These are phyloP conservation scores for Frankliniella intonsa DNA, from an alignment of 2,888 invertebrate species.

Conservation along the genomic window DNA sequence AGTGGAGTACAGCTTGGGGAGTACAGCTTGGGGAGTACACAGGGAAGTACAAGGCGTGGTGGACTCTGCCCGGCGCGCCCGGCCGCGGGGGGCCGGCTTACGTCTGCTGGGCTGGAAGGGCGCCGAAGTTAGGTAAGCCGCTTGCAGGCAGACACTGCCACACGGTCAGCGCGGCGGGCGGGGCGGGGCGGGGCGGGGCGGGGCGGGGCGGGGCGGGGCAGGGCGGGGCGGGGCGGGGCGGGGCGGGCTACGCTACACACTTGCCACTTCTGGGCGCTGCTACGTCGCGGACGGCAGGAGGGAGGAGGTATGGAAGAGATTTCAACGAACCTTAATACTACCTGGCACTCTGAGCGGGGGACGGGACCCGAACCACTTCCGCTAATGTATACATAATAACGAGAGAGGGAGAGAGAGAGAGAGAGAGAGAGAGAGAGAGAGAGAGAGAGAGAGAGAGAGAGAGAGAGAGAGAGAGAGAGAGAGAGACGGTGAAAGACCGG, in stretches of 20 bases:
- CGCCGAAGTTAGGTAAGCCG: conserved; percentile 15
- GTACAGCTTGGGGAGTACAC: no score
- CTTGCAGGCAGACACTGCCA: background rate
- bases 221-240: background rate
- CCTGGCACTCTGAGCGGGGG: no score
- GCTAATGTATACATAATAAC: background rate
- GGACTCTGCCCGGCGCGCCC: background rate
- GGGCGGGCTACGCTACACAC: no score
- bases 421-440: background rate
- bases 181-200: background rate
- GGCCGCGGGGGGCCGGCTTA: background rate
- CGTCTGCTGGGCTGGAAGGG: background rate
- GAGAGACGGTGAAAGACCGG: background rate
- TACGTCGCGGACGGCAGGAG: no score
- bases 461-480: background rate
- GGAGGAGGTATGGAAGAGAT: no score
- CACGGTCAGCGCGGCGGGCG: background rate
- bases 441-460: background rate
- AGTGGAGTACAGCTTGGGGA: no score
- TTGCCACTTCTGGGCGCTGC: no score
- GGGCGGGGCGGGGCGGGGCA: background rate
- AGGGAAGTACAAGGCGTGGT: background rate
- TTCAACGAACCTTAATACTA: no score
- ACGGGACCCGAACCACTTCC: background rate
- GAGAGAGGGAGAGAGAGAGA: background rate